Percentiles rank a stretch among this genome's conserved stretches.
Conservation (phyloP, 2,888 invertebrate species). For the Charanyca ferruginea region DNA sequence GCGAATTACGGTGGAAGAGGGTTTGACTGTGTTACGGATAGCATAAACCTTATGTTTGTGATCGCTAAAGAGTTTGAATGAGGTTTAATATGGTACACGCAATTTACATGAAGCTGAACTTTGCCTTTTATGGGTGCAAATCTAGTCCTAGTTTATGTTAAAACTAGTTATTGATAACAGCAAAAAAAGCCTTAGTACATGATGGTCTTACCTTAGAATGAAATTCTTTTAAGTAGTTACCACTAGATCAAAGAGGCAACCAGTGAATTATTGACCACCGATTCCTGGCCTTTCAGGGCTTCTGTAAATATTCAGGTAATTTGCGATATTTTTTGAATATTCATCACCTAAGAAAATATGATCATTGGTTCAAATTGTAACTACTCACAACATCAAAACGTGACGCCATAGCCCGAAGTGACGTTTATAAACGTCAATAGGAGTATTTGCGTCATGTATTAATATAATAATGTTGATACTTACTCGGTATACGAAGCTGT, state of each 20-base stretch:
- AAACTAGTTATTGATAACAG: constrained; percentile 7
- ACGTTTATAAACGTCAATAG: constrained; percentile 44
- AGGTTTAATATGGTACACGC: constrained; percentile 5
- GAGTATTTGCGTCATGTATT: constrained; percentile 38
- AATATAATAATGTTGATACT: constrained; percentile 61
- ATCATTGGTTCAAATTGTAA: constrained; percentile 17
- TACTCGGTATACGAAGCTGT: constrained; percentile 65
- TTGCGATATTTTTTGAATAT: constrained; percentile 12
- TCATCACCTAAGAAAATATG: constrained; percentile 4
- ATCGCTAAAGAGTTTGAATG: constrained; percentile 13
- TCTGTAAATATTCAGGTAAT: constrained; percentile 34
- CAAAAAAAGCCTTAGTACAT: constrained; percentile 24
- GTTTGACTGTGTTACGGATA: constrained; percentile 15
- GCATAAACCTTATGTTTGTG: constrained; percentile 15
- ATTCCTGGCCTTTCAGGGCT: constrained; percentile 10
- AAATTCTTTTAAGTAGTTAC: constrained; percentile 17
- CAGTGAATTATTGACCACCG: neutral
- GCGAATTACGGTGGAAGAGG: constrained; percentile 32
- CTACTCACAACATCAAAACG: constrained; percentile 50
- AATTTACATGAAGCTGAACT: constrained; percentile 11
- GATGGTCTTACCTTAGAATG: constrained; percentile 30
- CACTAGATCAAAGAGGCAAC: constrained; percentile 31
- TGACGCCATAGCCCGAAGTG: constrained; percentile 25
- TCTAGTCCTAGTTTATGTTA: constrained; percentile 22
- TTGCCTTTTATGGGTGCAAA: neutral